phyloP scores from a whole-genome alignment of 2,113 vertebrate species.

The Regulus satrapa region DNA sequence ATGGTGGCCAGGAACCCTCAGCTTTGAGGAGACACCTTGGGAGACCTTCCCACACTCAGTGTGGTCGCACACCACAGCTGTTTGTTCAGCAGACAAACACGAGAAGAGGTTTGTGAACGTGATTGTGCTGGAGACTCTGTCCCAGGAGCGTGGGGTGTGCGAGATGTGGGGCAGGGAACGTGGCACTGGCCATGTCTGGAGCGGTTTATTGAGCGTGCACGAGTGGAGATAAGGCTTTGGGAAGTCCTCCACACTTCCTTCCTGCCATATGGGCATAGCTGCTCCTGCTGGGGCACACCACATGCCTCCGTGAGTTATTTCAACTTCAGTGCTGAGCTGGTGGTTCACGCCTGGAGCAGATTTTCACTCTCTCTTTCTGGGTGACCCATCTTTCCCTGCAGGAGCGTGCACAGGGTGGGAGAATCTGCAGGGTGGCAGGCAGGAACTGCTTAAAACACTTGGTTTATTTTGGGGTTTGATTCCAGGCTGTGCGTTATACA shows the following conservation, averaged over 20 bases:
- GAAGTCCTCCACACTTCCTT: neutral
- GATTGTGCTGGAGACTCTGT: neutral
- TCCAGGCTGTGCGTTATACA: neutral
- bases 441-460: neutral
- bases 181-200: neutral
- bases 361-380: neutral
- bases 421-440: neutral
- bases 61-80: too few relatives aligned
- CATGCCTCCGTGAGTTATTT: neutral
- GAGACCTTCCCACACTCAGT: rapidly evolving
- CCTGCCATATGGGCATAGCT: neutral
- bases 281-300: neutral
- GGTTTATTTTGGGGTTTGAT: neutral
- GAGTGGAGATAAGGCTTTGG: neutral
- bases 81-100: neutral
- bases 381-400: neutral
- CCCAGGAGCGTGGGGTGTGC: neutral
- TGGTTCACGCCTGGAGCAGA: neutral
- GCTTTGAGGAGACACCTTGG: neutral
- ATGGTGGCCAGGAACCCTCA: neutral
- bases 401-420: neutral
- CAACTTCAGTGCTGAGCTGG: neutral
- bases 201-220: neutral
- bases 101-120: rapidly evolving
- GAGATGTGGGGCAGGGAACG: neutral